Evolutionary conservation across 2,113 vertebrate species (phyloP).

Genomic region (Bambusicola thoracicus): DNA sequence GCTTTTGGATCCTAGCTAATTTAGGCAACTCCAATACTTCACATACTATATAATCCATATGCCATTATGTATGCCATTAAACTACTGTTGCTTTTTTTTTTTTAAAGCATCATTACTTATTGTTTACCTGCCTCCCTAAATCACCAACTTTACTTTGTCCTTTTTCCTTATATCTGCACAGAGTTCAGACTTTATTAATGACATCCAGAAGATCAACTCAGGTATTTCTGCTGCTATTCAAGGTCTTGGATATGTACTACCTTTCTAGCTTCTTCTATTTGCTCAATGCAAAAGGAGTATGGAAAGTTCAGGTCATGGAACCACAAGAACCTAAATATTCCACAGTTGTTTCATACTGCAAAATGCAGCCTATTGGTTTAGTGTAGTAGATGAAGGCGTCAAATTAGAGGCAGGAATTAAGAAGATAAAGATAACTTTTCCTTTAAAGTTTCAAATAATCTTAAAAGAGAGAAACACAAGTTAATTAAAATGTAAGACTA

Average conservation of each 20-base stretch:
- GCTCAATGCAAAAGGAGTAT: background rate
- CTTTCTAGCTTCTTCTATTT: background rate
- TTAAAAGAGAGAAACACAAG: background rate
- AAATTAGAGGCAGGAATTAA: background rate
- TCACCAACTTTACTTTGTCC: background rate
- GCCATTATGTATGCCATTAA: too few species aligned
- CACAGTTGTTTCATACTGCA: background rate
- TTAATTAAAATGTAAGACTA: slow-evolving; percentile 25
- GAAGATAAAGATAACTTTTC: background rate
- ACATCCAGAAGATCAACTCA: background rate
- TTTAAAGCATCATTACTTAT: background rate
- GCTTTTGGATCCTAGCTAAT: background rate
- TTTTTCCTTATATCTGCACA: background rate
- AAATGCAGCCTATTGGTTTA: background rate
- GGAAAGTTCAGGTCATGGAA: background rate
- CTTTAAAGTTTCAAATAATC: background rate
- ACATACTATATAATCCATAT: background rate
- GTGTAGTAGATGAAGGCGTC: background rate
- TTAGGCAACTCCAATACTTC: background rate
- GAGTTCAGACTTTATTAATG: background rate
- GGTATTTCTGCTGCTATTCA: background rate
- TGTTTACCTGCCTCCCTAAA: background rate
- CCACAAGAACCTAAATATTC: background rate
- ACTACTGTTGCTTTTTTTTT: background rate
- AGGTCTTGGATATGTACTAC: background rate